Percentiles rank a stretch among this genome's conserved stretches.
Conservation (phyloP, 2,113 vertebrate genomes). For the Labrus mixtus region DNA sequence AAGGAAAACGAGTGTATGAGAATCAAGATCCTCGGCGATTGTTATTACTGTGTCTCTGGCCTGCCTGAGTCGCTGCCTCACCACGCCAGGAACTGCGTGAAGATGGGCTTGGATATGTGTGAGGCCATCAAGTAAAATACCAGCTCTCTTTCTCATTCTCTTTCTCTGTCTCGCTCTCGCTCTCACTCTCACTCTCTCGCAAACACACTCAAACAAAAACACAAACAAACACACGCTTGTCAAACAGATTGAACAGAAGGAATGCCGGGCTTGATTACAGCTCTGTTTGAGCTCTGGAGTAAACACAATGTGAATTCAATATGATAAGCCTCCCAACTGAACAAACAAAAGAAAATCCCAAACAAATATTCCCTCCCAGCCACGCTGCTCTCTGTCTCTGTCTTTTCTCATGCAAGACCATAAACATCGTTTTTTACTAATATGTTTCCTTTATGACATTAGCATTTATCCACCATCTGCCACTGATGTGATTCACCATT, state of each 20-base stretch:
- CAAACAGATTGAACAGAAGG: constrained; percentile 66
- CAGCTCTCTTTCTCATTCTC: constrained; percentile 49
- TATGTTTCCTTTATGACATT: constrained; percentile 11
- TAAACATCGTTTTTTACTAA: constrained; percentile 24
- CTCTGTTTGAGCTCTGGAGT: constrained; percentile 65
- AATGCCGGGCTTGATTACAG: constrained; percentile 64
- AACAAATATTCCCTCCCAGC: constrained; percentile 19
- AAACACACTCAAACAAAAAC: constrained; percentile 15
- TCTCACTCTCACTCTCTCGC: background rate
- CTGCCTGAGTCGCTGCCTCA: constrained; percentile 95
- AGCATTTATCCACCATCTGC: constrained; percentile 42
- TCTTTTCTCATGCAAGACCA: constrained; percentile 30
- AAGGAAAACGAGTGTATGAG: constrained; percentile 99
- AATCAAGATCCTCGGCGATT: constrained; percentile 98
- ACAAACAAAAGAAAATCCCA: constrained; percentile 38
- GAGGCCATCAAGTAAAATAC: constrained; percentile 98
- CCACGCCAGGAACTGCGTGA: constrained; percentile 98
- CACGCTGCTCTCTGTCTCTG: background rate
- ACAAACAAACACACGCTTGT: constrained; percentile 52
- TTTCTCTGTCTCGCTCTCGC: no score
- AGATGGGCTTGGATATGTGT: constrained; percentile 99
- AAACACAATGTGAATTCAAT: constrained; percentile 65
- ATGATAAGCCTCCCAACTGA: constrained; percentile 53
- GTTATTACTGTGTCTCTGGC: constrained; percentile 98
- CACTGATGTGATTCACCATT: constrained; percentile 21